Evolutionary conservation across 2,888 invertebrate species (phyloP), one percentile per base, ranked within the genome.

Genomic region (Helobdella robusta): DNA sequence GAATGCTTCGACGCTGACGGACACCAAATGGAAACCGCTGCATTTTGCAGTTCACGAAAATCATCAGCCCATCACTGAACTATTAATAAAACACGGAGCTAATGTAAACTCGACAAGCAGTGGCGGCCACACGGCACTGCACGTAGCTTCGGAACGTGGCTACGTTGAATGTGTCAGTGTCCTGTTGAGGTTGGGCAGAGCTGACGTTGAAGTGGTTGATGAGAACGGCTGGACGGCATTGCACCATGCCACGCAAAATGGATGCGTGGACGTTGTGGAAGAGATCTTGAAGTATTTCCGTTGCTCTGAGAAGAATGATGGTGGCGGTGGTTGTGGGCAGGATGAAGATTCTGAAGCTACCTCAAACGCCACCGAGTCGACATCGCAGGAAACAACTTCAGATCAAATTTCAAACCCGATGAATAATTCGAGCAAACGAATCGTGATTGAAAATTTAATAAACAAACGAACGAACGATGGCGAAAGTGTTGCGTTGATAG

Each of bases 161-260:
- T 68, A 72, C 64, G 32, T 61, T 0, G 68, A 69, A 2, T 68
- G 70, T 8, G 69, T 71, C 3, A 40, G 58, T 35, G 23, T 68
- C 2, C 66, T 73, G 44, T 59, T 71, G 20, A 15, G 18, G 23
- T 28, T 50, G 2, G 67, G 65, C 2, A 67, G 68, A 15, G 62
- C 63, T 18, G 59, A 65, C 32, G 48, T 56, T 2, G 25, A 40
- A 4, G 62, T 61, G 2, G 62, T 48, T 0, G 71, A 71, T 46
- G 50, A 54, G 0, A 64, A 48, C 0, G 70, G 70, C 0, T 69
- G 71, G 67, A 60, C 68, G 23, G 66, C 73, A 8, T 61, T 72
- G 18, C 72, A 71, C 66, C 68, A 70, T 44, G 70, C 72, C 1
- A 67, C 69, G 2, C 72, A 73, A 66, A 72, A 69, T 52, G 73